A percentile compares a stretch with the other conserved stretches of the same genome.
These are phyloP conservation scores for Allygus modestus DNA, from an alignment of 2,888 invertebrate species.

Conservation along the genomic window DNA sequence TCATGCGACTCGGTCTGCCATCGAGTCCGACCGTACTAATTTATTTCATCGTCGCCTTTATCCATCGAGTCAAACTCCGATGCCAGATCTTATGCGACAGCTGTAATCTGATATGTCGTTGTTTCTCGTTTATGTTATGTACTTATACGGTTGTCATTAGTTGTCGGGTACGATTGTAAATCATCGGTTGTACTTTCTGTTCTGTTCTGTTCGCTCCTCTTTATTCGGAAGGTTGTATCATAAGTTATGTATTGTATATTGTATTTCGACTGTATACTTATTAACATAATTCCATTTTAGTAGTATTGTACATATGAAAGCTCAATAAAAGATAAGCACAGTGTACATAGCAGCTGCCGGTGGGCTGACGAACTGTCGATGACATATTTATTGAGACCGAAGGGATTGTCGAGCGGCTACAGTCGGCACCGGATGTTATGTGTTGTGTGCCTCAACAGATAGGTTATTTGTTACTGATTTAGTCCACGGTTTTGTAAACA, in stretches of 20 bases:
- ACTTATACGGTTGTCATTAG: constrained; percentile 49
- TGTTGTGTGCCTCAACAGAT: constrained; percentile 52
- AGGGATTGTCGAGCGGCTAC: constrained; percentile 12
- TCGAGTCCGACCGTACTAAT: not conserved
- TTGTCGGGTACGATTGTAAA: constrained; percentile 20
- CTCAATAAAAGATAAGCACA: constrained; percentile 60
- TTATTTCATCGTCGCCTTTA: constrained; percentile 9
- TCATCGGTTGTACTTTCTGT: constrained; percentile 49
- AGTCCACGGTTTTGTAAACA: constrained; percentile 52
- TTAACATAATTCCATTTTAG: constrained; percentile 65
- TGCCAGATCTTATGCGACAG: constrained; percentile 4
- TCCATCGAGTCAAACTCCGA: constrained; percentile 18
- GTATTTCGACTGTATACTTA: constrained; percentile 64
- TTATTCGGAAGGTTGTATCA: constrained; percentile 64
- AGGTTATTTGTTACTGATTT: constrained; percentile 54
- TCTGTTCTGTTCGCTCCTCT: constrained; percentile 51
- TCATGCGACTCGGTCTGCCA: not conserved
- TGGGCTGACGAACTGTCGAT: not conserved
- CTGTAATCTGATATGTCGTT: not conserved
- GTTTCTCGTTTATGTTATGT: constrained; percentile 55
- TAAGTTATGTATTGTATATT: constrained; percentile 65
- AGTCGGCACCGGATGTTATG: not conserved
- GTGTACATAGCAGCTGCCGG: constrained; percentile 47
- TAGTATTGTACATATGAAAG: constrained; percentile 57
- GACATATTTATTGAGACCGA: constrained; percentile 44